Conservation (phyloP, 2,888 invertebrate genomes). For the Rhingia rostrata region DNA sequence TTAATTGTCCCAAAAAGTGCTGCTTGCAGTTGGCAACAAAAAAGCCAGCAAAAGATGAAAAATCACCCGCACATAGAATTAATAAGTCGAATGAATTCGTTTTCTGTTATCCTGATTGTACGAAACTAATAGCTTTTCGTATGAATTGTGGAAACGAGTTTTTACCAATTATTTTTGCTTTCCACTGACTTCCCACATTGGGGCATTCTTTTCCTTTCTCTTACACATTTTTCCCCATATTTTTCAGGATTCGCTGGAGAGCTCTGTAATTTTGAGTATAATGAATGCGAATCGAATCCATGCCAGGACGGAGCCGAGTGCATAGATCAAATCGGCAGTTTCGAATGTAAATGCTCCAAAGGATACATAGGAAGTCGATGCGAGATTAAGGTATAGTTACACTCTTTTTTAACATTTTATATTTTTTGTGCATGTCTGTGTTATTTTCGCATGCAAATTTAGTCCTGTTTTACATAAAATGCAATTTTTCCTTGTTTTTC, state of each 20-base stretch:
- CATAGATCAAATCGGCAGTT: constrained; percentile 88
- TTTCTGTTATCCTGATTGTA: constrained; percentile 57
- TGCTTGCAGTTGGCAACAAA: not conserved
- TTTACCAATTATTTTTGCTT: constrained; percentile 40
- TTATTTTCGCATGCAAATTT: constrained; percentile 40
- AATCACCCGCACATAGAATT: constrained; percentile 30
- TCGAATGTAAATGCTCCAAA: constrained; percentile 87
- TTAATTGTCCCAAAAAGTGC: no score
- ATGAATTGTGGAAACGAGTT: constrained; percentile 53
- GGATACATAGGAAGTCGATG: constrained; percentile 89
- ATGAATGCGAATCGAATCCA: constrained; percentile 90
- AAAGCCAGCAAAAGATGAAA: not conserved
- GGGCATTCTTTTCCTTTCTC: constrained; percentile 7
- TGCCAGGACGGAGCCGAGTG: constrained; percentile 90
- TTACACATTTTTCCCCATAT: not conserved
- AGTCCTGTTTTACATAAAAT: constrained; percentile 32
- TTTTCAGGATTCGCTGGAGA: constrained; percentile 87
- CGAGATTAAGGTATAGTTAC: constrained; percentile 86
- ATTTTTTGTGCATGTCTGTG: constrained; percentile 2
- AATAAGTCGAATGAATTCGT: constrained; percentile 62
- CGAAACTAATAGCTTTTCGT: constrained; percentile 60
- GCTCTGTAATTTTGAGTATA: constrained; percentile 89
- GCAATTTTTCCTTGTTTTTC: constrained; percentile 42
- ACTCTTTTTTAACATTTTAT: constrained; percentile 11
- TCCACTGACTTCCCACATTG: constrained; percentile 30